phyloP scores from a whole-genome alignment of 2,113 vertebrate species.

The Tetraodon nigroviridis region DNA sequence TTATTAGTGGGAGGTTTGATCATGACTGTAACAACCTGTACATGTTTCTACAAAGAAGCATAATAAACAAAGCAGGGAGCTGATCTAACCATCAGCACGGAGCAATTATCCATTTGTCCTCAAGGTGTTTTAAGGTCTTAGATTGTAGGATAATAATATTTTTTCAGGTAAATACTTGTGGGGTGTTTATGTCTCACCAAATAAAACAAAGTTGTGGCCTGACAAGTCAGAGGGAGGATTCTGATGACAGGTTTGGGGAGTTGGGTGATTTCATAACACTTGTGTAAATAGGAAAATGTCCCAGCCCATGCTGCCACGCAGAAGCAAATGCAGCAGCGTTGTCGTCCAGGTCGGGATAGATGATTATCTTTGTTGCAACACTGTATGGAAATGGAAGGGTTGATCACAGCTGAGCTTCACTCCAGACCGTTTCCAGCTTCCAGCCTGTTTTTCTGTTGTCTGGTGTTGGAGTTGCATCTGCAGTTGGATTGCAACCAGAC shows the following conservation, averaged over 20 bases:
- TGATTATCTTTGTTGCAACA: constrained; percentile 28
- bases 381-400: neutral
- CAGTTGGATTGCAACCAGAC: neutral
- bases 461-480: no score
- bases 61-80: neutral
- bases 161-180: no score
- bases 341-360: neutral
- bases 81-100: constrained; percentile 14
- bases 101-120: constrained; percentile 25
- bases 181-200: no score
- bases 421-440: neutral
- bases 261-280: constrained; percentile 45
- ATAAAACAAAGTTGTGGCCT: constrained; percentile 2
- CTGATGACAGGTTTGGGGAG: constrained; percentile 15
- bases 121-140: constrained; percentile 4
- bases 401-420: neutral
- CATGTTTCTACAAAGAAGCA: constrained; percentile 25
- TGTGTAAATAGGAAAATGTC: constrained; percentile 32
- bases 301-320: constrained; percentile 18
- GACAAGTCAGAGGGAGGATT: constrained; percentile 31
- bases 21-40: constrained; percentile 8
- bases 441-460: neutral
- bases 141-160: no score
- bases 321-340: constrained; percentile 13
- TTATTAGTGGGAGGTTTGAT: constrained; percentile 23